phyloP scores from a whole-genome alignment of 2,113 vertebrate species.

The Miniopterus natalensis region DNA sequence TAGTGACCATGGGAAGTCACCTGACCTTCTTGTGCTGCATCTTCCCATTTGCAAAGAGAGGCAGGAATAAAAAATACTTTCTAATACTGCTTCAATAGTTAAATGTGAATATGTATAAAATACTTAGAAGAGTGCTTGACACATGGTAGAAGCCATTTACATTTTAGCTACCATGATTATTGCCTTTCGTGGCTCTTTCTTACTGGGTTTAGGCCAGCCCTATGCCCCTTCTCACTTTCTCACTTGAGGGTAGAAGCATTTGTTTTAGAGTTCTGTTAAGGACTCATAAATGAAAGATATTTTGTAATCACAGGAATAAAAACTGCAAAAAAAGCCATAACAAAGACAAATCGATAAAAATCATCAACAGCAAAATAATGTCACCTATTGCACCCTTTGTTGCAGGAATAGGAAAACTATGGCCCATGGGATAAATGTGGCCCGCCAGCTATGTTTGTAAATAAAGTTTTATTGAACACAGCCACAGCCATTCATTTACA shows the following conservation, averaged over 20 bases:
- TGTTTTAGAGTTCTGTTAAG: not conserved
- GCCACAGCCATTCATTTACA: not conserved
- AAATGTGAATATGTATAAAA: not conserved
- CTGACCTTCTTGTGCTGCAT: not conserved
- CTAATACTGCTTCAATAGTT: not conserved
- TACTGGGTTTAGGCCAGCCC: not conserved
- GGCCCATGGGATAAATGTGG: not conserved
- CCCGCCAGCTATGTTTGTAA: not conserved
- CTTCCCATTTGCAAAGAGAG: not conserved
- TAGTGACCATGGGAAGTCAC: not conserved
- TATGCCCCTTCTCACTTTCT: not conserved
- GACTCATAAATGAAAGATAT: not conserved
- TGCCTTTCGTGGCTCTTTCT: not conserved
- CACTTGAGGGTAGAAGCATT: not conserved
- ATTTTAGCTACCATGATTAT: not conserved
- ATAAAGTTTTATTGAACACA: conserved; percentile 27
- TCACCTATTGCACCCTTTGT: not conserved
- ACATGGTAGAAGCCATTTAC: not conserved
- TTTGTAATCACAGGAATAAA: not conserved
- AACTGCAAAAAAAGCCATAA: not conserved
- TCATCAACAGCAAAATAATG: not conserved
- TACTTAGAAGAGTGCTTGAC: not conserved
- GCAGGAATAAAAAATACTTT: not conserved
- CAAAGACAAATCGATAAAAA: conserved; percentile 28
- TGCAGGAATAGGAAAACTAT: not conserved